Evolutionary conservation across 2,888 invertebrate genomes (phyloP), one percentile per base, ranked within the genome.

Genomic region (Sinohyriopsis cumingii): DNA sequence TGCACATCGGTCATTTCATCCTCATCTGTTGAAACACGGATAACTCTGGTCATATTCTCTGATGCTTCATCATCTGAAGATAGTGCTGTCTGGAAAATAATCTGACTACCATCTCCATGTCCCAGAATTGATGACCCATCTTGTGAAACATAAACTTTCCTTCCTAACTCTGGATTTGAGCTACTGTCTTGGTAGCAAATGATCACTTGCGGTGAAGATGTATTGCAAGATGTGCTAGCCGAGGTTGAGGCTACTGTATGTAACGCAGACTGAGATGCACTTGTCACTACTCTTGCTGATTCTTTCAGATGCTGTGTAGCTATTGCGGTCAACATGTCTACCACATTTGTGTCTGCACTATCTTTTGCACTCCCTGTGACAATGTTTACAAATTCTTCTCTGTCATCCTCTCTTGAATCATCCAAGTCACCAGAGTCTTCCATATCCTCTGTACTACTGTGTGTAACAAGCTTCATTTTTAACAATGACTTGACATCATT

Each of bases 251-350:
- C 69, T 63, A 22, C 55, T 55, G 53, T 28, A 2, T 70, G 45
- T 65, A 53, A 18, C 19, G 65, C 66, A 3, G 57, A n/a, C 2
- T 59, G 22, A 19, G 28, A 33, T 9, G 18, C 60, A 20, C 60
- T 59, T 28, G 55, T 20, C 22, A 54, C 54, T 55, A 67, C 55
- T 54, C 65, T 64, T 55, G 65, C 63, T 55, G 63, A 71, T n/a
- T 67, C 68, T 65, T 79, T 79, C 18, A 76, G 54, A 56, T 82
- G 82, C 62, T 84, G 82, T 1, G 82, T 78, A 12, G 86, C 86
- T 15, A 87, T 62, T 12, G 86, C 82, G 55, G 85, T 84, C 57
- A 86, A 66, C 45, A 87, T 80, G 75, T 81, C 85, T n/a, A 84
- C 84, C 82, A 86, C 83, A 57, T 79, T 82, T 18, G 82, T 69